Conservation (phyloP, 2,797 vertebrate species). For the Holocentrus rufus region DNA sequence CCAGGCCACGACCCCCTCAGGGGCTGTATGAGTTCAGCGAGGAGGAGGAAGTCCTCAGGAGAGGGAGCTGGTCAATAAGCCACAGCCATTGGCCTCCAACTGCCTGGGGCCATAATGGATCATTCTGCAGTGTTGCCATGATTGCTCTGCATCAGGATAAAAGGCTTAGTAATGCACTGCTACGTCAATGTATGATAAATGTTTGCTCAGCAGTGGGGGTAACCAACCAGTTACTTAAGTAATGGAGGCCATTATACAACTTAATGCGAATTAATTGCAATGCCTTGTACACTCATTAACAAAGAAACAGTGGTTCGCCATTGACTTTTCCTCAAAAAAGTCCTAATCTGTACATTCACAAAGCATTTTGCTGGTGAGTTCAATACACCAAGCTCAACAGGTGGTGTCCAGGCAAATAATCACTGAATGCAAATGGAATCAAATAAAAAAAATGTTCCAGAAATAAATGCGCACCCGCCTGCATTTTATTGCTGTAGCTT, state of each 20-base stretch:
- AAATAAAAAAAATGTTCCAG: conserved; percentile 9
- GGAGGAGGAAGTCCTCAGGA: conserved; percentile 16
- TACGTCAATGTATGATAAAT: conserved; percentile 43
- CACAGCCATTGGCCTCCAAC: conserved; percentile 28
- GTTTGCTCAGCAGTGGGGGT: conserved; percentile 37
- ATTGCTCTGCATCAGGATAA: conserved; percentile 36
- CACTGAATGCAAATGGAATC: neutral
- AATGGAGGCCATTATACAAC: conserved; percentile 40
- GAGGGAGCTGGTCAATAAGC: conserved; percentile 17
- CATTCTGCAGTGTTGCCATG: conserved; percentile 24
- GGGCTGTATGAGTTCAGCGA: conserved; percentile 6
- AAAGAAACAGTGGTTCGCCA: conserved; percentile 8
- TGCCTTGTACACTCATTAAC: conserved; percentile 21
- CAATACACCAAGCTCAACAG: conserved; percentile 42
- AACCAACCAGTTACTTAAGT: conserved; percentile 42
- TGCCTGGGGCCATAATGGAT: conserved; percentile 23
- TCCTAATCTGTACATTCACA: conserved; percentile 16
- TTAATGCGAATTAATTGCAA: conserved; percentile 42
- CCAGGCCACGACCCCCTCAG: conserved; percentile 16
- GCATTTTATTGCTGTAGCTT: conserved; percentile 15
- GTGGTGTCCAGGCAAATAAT: conserved; percentile 23
- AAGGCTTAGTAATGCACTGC: conserved; percentile 35
- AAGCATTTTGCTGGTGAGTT: neutral
- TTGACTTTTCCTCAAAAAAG: conserved; percentile 22
- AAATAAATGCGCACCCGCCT: conserved; percentile 7